These are phyloP conservation scores for Phaenicophaeus curvirostris DNA, from an alignment of 2,797 vertebrate species.

Conservation along the genomic window DNA sequence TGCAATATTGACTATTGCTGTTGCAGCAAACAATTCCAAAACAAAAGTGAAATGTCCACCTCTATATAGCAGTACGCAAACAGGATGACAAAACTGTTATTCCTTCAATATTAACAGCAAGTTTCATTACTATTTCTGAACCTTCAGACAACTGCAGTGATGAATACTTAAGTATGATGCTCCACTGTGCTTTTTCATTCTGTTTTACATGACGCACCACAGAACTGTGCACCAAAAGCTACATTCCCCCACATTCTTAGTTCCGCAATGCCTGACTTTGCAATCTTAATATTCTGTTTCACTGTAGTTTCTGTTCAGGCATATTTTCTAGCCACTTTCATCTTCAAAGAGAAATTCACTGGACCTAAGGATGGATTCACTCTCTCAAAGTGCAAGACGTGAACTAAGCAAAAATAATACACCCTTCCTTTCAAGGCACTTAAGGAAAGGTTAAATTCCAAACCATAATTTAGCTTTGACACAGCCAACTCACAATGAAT, in stretches of 20 bases:
- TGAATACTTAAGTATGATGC: background rate
- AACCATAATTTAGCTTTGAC: background rate
- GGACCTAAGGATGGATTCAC: background rate
- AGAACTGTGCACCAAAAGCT: background rate
- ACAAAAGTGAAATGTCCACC: background rate
- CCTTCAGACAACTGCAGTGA: background rate
- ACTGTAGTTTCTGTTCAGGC: background rate
- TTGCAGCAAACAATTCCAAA: background rate
- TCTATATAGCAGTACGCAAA: background rate
- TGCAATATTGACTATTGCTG: accelerated
- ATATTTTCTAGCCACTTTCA: background rate
- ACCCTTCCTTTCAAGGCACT: background rate
- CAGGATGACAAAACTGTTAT: background rate
- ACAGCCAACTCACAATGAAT: background rate
- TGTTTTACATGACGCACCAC: background rate
- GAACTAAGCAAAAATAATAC: background rate
- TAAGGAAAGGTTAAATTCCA: background rate
- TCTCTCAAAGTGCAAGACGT: background rate
- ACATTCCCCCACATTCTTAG: background rate
- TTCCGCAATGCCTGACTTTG: background rate
- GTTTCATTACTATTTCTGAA: background rate
- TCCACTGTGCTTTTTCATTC: background rate
- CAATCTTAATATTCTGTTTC: background rate
- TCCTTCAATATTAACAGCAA: background rate
- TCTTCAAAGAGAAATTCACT: background rate